Conservation (phyloP, 2,888 invertebrate species). For the Pyrrhosoma nymphula region DNA sequence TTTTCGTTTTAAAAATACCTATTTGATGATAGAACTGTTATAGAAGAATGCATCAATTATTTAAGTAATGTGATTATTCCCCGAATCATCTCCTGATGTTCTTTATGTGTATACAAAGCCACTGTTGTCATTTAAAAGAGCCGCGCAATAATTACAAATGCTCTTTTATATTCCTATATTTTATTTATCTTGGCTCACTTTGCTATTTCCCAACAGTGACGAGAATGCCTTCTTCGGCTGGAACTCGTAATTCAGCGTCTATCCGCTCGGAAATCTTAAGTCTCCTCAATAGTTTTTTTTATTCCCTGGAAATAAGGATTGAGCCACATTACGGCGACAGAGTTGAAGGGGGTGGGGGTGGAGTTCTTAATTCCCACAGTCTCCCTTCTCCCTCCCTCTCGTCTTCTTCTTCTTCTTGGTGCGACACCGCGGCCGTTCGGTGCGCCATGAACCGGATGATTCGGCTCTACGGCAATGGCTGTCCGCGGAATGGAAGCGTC, state of each 20-base stretch:
- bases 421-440: constrained; percentile 8
- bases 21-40: too few relatives aligned
- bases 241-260: not conserved
- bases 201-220: not conserved
- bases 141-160: too few relatives aligned
- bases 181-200: not conserved
- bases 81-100: too few relatives aligned
- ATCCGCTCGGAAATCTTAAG: constrained; percentile 30
- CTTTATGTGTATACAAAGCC: too few relatives aligned
- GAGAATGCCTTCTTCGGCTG: not conserved
- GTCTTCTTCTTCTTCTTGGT: not conserved
- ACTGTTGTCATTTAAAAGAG: too few relatives aligned
- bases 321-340: constrained; percentile 8
- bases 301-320: not conserved
- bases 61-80: too few relatives aligned
- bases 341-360: not conserved
- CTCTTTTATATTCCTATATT: not conserved
- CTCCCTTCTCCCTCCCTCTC: not conserved
- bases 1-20: too few relatives aligned
- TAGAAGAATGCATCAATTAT: too few relatives aligned
- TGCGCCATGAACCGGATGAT: constrained; percentile 23
- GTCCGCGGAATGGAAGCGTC: constrained; percentile 47
- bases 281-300: not conserved
- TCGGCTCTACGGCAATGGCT: constrained; percentile 44
- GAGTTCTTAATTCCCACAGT: not conserved